phyloP scores from a whole-genome alignment of 2,797 vertebrate species.

The Sebastolobus alascanus region DNA sequence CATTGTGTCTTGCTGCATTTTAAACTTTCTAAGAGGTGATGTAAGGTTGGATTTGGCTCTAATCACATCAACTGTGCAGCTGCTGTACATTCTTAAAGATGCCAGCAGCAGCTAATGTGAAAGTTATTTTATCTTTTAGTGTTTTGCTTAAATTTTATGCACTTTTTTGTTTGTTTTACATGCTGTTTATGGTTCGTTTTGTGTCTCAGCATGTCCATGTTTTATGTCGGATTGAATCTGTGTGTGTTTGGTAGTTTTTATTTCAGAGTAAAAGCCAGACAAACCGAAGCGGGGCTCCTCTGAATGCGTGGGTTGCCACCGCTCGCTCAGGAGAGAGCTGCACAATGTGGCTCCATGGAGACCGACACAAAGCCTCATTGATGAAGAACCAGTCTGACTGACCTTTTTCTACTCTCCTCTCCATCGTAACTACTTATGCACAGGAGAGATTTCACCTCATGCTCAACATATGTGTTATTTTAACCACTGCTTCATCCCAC shows the following conservation, averaged over 20 bases:
- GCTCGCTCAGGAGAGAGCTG: conserved; percentile 53
- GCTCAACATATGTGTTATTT: background rate
- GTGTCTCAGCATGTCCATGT: background rate
- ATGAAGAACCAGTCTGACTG: conserved; percentile 34
- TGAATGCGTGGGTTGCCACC: conserved; percentile 50
- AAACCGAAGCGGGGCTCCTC: conserved; percentile 10
- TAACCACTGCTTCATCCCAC: background rate
- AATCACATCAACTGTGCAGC: background rate
- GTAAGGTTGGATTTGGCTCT: background rate
- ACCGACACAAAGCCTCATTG: conserved; percentile 79
- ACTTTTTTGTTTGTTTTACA: background rate
- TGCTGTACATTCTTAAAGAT: background rate
- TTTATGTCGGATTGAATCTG: background rate
- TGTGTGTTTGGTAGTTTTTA: background rate
- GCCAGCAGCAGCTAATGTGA: background rate
- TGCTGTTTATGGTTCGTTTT: background rate
- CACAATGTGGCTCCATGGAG: conserved; percentile 66
- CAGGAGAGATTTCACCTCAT: conserved; percentile 17
- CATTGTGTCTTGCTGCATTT: background rate
- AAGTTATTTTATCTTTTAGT: background rate
- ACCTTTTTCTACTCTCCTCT: conserved; percentile 33
- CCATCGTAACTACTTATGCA: background rate
- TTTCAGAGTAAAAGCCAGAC: background rate
- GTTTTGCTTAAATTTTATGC: background rate
- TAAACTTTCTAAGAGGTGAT: background rate